Base-by-base conservation (phyloP, 92 coral and sea anemone genomes). In the Parazoanthus atlanticus region DNA sequence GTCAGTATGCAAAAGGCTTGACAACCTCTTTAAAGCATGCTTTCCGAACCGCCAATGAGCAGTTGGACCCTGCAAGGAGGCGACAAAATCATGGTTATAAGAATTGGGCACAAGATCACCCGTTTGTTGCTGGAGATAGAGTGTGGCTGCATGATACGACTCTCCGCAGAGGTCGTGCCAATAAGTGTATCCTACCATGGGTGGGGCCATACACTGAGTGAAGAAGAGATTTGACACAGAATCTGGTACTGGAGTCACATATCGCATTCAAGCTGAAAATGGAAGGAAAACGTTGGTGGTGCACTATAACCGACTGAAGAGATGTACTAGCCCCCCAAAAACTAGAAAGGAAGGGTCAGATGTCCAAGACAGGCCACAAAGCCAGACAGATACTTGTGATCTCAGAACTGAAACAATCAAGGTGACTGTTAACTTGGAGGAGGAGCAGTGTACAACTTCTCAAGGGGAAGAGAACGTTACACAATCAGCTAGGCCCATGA, bases 141-240 rank as follows among this genome's bases (percentile, higher is more conserved):
- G 90, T 79, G 28, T 81, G 90, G 90, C 29, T 88, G 25, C 30
- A 65, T 46, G 67, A 88, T 52, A 79, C 86, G 36, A 81, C 90
- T 19, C 69, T 79, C 25, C 77, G 66, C 52, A 88, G 36, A 78
- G 90, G 90, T 80, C 69, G 79, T 36, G 87, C 90, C 8, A 88
- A 81, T 61, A 88, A 88, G 71, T 25, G 33, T 7, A 41, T 72
- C 69, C 78, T 88, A n/a, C 90, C 86, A 41, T 88, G 90, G 90
- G 86, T 88, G 1, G 90, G 90, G 7, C 90, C 90, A n/a, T n/a
- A n/a, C 7, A 80, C 36, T 79, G 46, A 41, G 87, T 88, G 40
- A 88, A 79, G 52, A 88, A 88, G 76, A 61, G 90, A 88, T 79
- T 77, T 46, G 79, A 80, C 47, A 36, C 38, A 19, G 80, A 76